Percentiles rank a stretch among this genome's conserved stretches.
These are phyloP conservation scores for Dreissena polymorpha DNA, from an alignment of 1,140 invertebrate species.

Conservation along the genomic window DNA sequence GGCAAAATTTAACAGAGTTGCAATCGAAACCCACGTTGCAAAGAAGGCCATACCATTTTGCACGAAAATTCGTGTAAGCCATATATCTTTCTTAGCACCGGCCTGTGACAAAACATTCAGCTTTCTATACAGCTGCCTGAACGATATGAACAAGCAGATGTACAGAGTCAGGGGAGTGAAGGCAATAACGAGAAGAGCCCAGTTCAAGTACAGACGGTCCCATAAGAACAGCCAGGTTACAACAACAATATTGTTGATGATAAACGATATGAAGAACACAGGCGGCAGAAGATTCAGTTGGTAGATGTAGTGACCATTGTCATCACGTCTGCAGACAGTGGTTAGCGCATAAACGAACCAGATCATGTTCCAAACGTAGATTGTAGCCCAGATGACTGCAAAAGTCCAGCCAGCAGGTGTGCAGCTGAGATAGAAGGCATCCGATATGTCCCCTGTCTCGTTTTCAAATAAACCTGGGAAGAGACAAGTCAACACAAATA, in stretches of 20 bases:
- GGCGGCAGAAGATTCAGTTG: conserved; percentile 57
- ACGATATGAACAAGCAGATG: conserved; percentile 61
- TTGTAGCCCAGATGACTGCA: conserved; percentile 72
- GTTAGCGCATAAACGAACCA: conserved; percentile 67
- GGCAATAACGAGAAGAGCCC: conserved; percentile 47
- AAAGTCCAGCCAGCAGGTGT: conserved; percentile 75
- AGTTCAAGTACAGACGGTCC: conserved; percentile 66
- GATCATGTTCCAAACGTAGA: conserved; percentile 69
- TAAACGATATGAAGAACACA: conserved; percentile 61
- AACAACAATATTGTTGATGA: conserved; percentile 62
- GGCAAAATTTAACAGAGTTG: conserved; percentile 73
- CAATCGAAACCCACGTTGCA: conserved; percentile 74
- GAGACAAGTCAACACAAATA: not conserved
- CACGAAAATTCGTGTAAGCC: conserved; percentile 70
- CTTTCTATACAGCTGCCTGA: conserved; percentile 53
- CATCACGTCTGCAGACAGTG: conserved; percentile 61
- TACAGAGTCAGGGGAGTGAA: conserved; percentile 67
- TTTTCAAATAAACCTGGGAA: conserved; percentile 69
- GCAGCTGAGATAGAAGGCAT: conserved; percentile 62
- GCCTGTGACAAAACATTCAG: conserved; percentile 28
- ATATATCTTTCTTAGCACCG: conserved; percentile 59
- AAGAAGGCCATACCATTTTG: conserved; percentile 76
- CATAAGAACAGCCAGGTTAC: conserved; percentile 74
- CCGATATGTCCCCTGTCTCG: conserved; percentile 65
- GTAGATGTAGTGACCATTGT: conserved; percentile 52